Conservation (phyloP, 2,888 invertebrate genomes). For the Stenichneumon culpator region DNA sequence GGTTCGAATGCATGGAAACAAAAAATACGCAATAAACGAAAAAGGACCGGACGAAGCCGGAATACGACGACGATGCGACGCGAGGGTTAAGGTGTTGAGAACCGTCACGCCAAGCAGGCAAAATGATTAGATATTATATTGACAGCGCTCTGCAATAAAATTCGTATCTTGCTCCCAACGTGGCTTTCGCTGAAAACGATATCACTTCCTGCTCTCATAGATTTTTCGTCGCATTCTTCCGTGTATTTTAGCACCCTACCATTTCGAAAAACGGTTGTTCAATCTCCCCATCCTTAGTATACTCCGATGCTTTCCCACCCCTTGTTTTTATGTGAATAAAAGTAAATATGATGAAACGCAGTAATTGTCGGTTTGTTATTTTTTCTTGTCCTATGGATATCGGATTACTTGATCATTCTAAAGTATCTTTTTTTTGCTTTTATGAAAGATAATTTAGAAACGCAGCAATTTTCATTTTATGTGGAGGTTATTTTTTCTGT, state of each 20-base stretch:
- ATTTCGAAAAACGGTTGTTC: constrained; percentile 26
- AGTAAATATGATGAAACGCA: not conserved
- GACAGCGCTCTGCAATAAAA: constrained; percentile 7
- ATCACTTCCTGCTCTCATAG: constrained; percentile 26
- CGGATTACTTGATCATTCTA: not conserved
- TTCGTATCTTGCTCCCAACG: constrained; percentile 41
- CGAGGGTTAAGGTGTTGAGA: constrained; percentile 14
- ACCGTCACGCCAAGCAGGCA: constrained; percentile 12
- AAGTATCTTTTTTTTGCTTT: not conserved
- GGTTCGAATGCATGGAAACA: not conserved
- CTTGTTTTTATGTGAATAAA: constrained; percentile 3
- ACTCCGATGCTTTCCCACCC: not conserved
- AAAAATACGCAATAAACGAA: not conserved
- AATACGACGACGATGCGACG: not conserved
- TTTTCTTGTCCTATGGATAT: not conserved
- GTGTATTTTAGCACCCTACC: constrained; percentile 7
- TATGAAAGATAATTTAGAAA: not conserved
- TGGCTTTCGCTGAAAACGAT: constrained; percentile 39
- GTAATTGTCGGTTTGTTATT: not conserved
- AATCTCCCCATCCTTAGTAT: constrained; percentile 1
- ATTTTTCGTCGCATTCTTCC: constrained; percentile 28
- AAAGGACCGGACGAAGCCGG: not conserved
- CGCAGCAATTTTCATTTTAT: not conserved
- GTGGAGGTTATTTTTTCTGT: not conserved
- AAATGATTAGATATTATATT: constrained; percentile 1